Percentiles rank a stretch among this genome's conserved stretches.
phyloP scores from a whole-genome alignment of 2,888 invertebrate genomes.

The Plagodis dolabraria region DNA sequence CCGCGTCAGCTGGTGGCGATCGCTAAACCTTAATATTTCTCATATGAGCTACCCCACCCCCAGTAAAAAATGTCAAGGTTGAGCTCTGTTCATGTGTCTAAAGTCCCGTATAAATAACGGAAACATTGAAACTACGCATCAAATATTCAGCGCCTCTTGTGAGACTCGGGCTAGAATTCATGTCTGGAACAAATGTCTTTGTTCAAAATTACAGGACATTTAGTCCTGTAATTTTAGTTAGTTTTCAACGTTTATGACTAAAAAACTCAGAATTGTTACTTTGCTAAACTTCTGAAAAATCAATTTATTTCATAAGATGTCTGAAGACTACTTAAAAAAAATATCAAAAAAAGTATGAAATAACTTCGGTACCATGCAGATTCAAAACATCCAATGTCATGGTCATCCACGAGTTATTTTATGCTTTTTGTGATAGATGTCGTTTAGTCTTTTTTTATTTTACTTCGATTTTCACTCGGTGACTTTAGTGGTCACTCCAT shows the following conservation, averaged over 20 bases:
- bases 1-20: constrained; percentile 74
- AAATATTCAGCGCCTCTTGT: constrained; percentile 41
- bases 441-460: too few relatives aligned
- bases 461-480: too few relatives aligned
- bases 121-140: constrained; percentile 43
- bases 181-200: constrained; percentile 28
- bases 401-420: too few relatives aligned
- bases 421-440: too few relatives aligned
- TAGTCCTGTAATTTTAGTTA: constrained; percentile 11
- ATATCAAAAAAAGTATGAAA: too few relatives aligned
- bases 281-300: too few relatives aligned
- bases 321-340: too few relatives aligned
- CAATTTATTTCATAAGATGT: too few relatives aligned
- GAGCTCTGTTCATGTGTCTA: constrained; percentile 41
- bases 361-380: too few relatives aligned
- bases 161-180: constrained; percentile 13
- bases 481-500: too few relatives aligned
- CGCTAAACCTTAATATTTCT: constrained; percentile 76
- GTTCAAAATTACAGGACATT: too few relatives aligned
- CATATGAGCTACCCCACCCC: constrained; percentile 58
- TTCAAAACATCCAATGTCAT: too few relatives aligned
- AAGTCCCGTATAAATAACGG: constrained; percentile 45
- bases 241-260: constrained; percentile 1
- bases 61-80: constrained; percentile 53
- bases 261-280: background rate